These are phyloP conservation scores for Cochlearius cochlearius DNA, from an alignment of 2,113 vertebrate genomes.

Conservation along the genomic window DNA sequence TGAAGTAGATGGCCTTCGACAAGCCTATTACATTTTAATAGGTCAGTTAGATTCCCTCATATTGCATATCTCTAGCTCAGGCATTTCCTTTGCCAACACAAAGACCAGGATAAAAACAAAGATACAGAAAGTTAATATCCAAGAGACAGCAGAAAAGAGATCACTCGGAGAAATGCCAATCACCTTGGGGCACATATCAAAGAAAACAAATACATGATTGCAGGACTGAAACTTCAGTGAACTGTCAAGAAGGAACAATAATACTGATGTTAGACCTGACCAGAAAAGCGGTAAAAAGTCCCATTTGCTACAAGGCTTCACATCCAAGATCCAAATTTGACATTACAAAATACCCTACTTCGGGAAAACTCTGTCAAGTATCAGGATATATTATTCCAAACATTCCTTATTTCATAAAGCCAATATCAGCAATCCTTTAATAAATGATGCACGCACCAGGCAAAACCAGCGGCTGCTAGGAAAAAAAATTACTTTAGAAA, in stretches of 20 bases:
- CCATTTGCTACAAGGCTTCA: neutral
- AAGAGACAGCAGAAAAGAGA: neutral
- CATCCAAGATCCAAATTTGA: neutral
- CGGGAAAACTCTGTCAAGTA: neutral
- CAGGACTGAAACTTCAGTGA: neutral
- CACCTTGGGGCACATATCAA: neutral
- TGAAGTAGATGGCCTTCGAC: neutral
- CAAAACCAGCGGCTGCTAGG: slow-evolving; percentile 19
- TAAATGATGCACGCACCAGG: neutral
- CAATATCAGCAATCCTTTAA: slow-evolving; percentile 44
- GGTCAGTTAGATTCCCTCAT: neutral
- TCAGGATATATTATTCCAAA: slow-evolving; percentile 34
- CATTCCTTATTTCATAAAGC: slow-evolving; percentile 8
- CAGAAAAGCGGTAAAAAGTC: neutral
- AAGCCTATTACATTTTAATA: slow-evolving; percentile 24
- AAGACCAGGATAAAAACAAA: neutral
- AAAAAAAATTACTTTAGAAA: slow-evolving; percentile 57
- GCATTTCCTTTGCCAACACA: neutral
- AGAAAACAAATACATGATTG: neutral
- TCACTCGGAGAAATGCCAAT: neutral
- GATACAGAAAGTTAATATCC: neutral
- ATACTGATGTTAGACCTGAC: neutral
- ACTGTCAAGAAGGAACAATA: neutral
- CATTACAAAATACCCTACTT: neutral
- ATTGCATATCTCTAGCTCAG: neutral